Conservation (phyloP, 1,140 invertebrate genomes). For the Cotesia vestalis region DNA sequence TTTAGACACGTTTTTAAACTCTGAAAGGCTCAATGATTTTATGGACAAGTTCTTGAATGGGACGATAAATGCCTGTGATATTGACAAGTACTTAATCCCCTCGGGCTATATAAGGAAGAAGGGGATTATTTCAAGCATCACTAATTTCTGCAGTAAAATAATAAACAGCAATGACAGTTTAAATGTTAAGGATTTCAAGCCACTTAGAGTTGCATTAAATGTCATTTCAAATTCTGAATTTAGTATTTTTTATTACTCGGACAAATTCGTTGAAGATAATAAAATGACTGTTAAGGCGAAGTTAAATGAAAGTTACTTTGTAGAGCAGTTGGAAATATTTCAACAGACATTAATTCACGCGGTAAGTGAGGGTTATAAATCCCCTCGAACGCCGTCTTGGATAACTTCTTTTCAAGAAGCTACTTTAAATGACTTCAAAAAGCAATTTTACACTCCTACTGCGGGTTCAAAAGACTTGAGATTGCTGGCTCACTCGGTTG, state of each 20-base stretch:
- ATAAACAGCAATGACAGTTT: constrained; percentile 35
- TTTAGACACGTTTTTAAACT: constrained; percentile 56
- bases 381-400: constrained; percentile 52
- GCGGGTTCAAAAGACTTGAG: constrained; percentile 42
- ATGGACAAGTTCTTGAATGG: constrained; percentile 46
- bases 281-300: neutral
- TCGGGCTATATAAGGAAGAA: constrained; percentile 54
- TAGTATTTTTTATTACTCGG: constrained; percentile 7
- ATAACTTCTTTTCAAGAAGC: constrained; percentile 56
- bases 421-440: constrained; percentile 50
- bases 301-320: constrained; percentile 46
- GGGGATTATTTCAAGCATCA: constrained; percentile 50
- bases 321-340: constrained; percentile 44
- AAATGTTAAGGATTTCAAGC: constrained; percentile 46
- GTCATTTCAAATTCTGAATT: no score
- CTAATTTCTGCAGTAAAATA: constrained; percentile 55
- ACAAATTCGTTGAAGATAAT: neutral
- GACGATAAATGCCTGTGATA: constrained; percentile 50
- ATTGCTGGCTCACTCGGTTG: constrained; percentile 43
- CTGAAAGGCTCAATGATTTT: constrained; percentile 53
- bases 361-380: constrained; percentile 43
- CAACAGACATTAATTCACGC: constrained; percentile 44
- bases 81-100: constrained; percentile 58
- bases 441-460: constrained; percentile 43
- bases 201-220: constrained; percentile 18